Conservation (phyloP, 2,888 invertebrate species). For the Drosophila hamatofila region DNA sequence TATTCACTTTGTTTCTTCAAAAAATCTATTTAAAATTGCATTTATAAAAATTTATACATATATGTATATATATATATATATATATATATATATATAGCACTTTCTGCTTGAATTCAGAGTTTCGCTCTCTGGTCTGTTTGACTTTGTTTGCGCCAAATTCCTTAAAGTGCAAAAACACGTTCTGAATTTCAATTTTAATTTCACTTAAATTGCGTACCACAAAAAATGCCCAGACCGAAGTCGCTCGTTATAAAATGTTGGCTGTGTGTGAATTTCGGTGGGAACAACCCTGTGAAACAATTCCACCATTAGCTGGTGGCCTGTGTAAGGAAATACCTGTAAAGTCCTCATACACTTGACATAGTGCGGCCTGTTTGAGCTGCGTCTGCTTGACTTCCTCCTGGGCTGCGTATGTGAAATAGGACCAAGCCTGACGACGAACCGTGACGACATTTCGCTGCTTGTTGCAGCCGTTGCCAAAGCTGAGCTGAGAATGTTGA, state of each 20-base stretch:
- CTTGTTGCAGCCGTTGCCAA: conserved; percentile 16
- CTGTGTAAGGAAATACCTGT: conserved; percentile 64
- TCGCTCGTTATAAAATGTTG: background rate
- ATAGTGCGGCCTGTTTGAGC: conserved; percentile 64
- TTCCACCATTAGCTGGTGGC: background rate
- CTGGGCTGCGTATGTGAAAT: conserved; percentile 59
- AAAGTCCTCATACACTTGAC: conserved; percentile 74
- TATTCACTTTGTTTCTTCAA: background rate
- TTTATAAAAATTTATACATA: background rate
- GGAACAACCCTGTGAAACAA: background rate
- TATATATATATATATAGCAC: background rate
- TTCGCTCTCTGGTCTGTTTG: conserved; percentile 28
- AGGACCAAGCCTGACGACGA: conserved; percentile 57
- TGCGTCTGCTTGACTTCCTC: conserved; percentile 57
- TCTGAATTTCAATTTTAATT: conserved; percentile 18
- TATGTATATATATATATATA: background rate
- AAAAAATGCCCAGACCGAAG: background rate
- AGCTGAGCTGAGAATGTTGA: conserved; percentile 29
- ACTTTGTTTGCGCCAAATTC: conserved; percentile 21
- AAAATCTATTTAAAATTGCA: background rate
- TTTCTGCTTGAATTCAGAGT: conserved; percentile 33
- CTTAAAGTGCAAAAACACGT: conserved; percentile 6
- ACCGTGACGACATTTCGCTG: conserved; percentile 61
- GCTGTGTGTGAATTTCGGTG: background rate
- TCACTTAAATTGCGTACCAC: conserved; percentile 1